These are phyloP conservation scores for Phasianus colchicus DNA, from an alignment of 2,113 vertebrate species.

Conservation along the genomic window DNA sequence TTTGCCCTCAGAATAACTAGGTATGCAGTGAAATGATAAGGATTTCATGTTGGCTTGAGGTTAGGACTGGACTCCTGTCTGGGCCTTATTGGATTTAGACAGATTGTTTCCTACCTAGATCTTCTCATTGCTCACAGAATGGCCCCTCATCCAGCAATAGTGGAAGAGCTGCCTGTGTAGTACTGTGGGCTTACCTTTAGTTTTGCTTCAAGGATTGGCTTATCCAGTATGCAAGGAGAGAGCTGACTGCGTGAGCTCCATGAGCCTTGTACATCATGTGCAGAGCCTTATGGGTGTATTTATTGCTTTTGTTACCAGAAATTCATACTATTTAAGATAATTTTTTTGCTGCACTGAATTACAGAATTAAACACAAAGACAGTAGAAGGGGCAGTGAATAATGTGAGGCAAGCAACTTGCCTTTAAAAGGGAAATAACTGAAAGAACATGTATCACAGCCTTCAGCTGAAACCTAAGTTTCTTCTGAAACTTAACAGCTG, in stretches of 20 bases:
- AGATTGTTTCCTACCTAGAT: background rate
- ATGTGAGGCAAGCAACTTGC: background rate
- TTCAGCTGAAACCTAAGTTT: background rate
- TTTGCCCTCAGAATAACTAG: background rate
- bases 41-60: background rate
- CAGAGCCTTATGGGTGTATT: background rate
- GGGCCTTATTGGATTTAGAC: background rate
- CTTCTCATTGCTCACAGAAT: background rate
- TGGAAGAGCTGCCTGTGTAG: background rate
- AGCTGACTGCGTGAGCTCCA: background rate
- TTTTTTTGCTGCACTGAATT: background rate
- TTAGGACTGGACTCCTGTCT: background rate
- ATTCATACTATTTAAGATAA: background rate
- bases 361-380: background rate
- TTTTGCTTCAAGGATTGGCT: background rate
- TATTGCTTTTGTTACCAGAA: background rate
- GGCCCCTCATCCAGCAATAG: background rate
- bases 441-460: background rate
- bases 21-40: background rate
- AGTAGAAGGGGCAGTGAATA: background rate
- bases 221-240: background rate
- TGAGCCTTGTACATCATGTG: fast-evolving
- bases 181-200: background rate
- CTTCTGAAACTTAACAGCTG: conserved; percentile 38
- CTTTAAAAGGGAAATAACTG: conserved; percentile 31